These are phyloP conservation scores for Apogon hyalosoma DNA, from an alignment of 2,797 vertebrate genomes.

Conservation along the genomic window DNA sequence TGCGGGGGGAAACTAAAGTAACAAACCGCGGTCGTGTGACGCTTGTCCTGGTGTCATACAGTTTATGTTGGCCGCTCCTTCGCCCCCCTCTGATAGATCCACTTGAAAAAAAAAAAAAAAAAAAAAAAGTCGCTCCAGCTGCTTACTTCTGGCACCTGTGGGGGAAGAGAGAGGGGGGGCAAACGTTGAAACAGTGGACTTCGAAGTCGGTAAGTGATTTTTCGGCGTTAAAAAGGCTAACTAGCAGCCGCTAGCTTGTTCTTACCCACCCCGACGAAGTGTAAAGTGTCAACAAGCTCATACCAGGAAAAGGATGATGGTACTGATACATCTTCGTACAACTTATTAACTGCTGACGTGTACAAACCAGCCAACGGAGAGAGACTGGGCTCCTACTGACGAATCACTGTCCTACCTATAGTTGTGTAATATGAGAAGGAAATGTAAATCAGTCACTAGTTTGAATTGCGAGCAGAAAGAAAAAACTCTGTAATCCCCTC, in stretches of 20 bases:
- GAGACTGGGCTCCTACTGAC: conserved; percentile 48
- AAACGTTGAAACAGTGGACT: not conserved
- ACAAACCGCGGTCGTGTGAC: conserved; percentile 17
- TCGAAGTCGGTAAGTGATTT: rapidly evolving
- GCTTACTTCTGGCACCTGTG: conserved; percentile 40
- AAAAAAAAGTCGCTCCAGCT: not conserved
- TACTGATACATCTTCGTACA: conserved; percentile 40
- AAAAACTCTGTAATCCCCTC: too few relatives aligned
- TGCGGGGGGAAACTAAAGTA: not conserved
- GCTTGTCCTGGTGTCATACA: conserved; percentile 10
- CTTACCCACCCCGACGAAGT: conserved; percentile 59
- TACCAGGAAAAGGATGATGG: conserved; percentile 77
- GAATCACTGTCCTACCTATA: conserved; percentile 49
- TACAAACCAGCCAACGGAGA: conserved; percentile 71
- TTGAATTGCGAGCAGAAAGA: not conserved
- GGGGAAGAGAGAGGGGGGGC: not conserved
- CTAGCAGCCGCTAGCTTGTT: not conserved
- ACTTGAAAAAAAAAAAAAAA: not conserved
- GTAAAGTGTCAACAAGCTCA: conserved; percentile 55
- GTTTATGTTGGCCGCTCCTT: not conserved
- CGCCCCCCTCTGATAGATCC: not conserved
- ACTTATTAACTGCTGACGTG: conserved; percentile 83
- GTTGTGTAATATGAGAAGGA: conserved; percentile 59
- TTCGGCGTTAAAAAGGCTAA: not conserved
- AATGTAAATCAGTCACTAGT: not conserved